A percentile compares a stretch with the other conserved stretches of the same genome.
These are phyloP conservation scores for Pyrrhosoma nymphula DNA, from an alignment of 2,888 invertebrate species.

Conservation along the genomic window DNA sequence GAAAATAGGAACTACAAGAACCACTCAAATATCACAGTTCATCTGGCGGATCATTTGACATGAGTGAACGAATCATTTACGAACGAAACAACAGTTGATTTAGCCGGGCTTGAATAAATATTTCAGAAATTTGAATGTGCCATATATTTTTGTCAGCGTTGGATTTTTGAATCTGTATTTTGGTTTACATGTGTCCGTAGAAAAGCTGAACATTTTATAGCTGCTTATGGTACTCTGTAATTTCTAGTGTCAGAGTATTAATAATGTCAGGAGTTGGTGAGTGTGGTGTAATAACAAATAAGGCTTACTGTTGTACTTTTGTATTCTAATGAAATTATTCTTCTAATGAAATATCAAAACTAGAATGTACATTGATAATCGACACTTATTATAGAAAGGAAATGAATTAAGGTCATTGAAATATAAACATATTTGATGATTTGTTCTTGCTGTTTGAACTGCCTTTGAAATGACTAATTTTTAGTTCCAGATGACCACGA, in stretches of 20 bases:
- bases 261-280: constrained; percentile 46
- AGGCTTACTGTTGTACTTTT: neutral
- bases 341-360: neutral
- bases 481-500: constrained; percentile 80
- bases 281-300: neutral
- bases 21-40: neutral
- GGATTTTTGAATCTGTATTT: neutral
- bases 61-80: neutral
- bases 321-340: neutral
- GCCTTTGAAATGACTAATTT: neutral
- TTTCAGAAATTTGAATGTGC: neutral
- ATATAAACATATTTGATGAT: too few species aligned
- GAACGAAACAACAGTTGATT: neutral
- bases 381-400: too few species aligned
- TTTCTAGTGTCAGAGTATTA: neutral
- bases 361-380: too few species aligned
- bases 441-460: neutral
- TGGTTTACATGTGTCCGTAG: neutral
- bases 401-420: too few species aligned
- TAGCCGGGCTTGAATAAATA: neutral
- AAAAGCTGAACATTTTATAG: neutral
- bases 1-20: neutral
- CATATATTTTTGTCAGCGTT: neutral
- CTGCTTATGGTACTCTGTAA: too few species aligned
- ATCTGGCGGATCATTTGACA: neutral